These are phyloP conservation scores for Mesaphorura yosii DNA, from an alignment of 1,140 invertebrate species.

Conservation along the genomic window DNA sequence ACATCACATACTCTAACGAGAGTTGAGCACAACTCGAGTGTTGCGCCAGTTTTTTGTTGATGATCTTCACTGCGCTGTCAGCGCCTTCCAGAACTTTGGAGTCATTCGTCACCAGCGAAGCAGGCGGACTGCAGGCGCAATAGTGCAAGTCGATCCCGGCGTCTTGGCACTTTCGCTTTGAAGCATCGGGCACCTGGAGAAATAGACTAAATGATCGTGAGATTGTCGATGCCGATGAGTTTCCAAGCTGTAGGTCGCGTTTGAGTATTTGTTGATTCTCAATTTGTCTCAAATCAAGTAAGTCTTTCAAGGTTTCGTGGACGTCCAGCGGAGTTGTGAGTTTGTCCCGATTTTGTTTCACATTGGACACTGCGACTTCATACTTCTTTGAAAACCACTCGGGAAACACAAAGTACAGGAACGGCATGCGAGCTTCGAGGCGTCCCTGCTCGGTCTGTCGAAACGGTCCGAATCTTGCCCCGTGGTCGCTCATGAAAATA, in stretches of 20 bases:
- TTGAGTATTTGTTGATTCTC: neutral
- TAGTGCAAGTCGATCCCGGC: neutral
- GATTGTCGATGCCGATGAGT: neutral
- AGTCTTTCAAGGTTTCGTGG: conserved; percentile 22
- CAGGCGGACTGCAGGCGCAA: neutral
- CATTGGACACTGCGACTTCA: conserved; percentile 8
- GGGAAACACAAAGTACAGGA: conserved; percentile 20
- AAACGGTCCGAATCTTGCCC: conserved; percentile 40
- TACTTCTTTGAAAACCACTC: conserved; percentile 11
- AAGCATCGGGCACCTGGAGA: neutral
- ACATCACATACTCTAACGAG: too few relatives aligned
- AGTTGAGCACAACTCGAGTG: neutral
- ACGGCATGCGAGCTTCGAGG: conserved; percentile 28
- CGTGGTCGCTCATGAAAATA: conserved; percentile 22
- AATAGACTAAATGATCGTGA: too few relatives aligned
- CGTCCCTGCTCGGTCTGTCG: conserved; percentile 22
- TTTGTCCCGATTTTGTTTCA: conserved; percentile 15
- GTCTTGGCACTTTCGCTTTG: neutral
- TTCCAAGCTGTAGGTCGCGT: neutral
- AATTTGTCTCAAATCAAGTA: conserved; percentile 3
- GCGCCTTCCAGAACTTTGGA: neutral
- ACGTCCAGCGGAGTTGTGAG: conserved; percentile 25
- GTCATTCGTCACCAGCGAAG: neutral
- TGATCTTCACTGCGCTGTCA: neutral
- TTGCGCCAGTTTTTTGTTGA: neutral